These are phyloP conservation scores for Acanthornis magna DNA, from an alignment of 2,797 vertebrate genomes.

Conservation along the genomic window DNA sequence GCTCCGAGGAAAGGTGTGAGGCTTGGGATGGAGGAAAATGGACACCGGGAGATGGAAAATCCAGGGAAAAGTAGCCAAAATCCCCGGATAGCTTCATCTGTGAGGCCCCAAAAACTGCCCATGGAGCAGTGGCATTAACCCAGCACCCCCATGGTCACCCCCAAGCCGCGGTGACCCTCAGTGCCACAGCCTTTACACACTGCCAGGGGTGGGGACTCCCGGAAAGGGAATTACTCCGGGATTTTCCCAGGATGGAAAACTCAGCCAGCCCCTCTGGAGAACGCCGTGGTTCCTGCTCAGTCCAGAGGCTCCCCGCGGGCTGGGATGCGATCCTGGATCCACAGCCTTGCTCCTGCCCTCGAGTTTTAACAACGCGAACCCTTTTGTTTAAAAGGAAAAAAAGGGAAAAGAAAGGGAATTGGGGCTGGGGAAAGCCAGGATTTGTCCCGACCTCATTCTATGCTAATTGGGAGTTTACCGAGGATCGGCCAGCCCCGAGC, in stretches of 20 bases:
- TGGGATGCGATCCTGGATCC: not conserved
- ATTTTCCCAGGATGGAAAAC: not conserved
- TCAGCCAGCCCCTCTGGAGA: not conserved
- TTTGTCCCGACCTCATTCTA: not conserved
- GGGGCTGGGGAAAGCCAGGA: not conserved
- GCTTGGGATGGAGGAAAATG: not conserved
- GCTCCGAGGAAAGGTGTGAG: not conserved
- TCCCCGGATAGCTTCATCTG: not conserved
- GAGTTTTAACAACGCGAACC: not conserved
- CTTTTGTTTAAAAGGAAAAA: not conserved
- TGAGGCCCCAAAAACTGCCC: not conserved
- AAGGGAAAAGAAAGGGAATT: not conserved
- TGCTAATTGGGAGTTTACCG: slow-evolving; percentile 50
- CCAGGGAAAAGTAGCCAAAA: not conserved
- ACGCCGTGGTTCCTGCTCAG: not conserved
- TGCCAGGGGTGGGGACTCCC: not conserved
- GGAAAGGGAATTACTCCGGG: not conserved
- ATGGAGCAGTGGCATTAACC: accelerated
- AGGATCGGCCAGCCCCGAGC: not conserved
- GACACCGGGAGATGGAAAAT: not conserved
- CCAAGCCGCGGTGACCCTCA: accelerated
- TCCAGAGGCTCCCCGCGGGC: not conserved
- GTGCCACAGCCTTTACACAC: not conserved
- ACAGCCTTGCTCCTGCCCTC: not conserved
- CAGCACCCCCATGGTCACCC: not conserved